Conservation (phyloP, 2,113 vertebrate species). For the Gobius niger region DNA sequence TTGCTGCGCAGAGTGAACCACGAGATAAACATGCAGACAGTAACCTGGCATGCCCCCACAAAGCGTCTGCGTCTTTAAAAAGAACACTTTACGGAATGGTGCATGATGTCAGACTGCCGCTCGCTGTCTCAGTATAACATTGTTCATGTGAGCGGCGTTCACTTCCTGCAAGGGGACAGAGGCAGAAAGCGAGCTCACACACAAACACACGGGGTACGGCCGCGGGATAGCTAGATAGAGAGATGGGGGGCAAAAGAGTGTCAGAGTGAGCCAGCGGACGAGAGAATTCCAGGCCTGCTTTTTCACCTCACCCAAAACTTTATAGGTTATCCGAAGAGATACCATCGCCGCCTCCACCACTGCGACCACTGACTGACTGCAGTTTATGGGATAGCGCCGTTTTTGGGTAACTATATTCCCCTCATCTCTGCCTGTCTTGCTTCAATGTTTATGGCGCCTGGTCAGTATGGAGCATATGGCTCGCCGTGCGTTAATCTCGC, state of each 20-base stretch:
- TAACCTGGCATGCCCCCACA: slow-evolving; percentile 24
- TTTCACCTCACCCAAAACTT: slow-evolving; percentile 68
- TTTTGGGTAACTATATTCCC: slow-evolving; percentile 69
- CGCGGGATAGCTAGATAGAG: slow-evolving; percentile 42
- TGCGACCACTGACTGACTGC: slow-evolving; percentile 46
- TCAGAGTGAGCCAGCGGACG: slow-evolving; percentile 64
- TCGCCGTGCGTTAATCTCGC: slow-evolving; percentile 57
- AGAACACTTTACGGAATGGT: slow-evolving; percentile 61
- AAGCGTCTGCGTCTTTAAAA: slow-evolving; percentile 80
- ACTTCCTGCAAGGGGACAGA: slow-evolving; percentile 79
- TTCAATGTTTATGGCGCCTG: slow-evolving; percentile 46
- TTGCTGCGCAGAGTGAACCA: slow-evolving; percentile 23
- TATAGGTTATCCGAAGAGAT: slow-evolving; percentile 50
- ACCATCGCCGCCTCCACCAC: slow-evolving; percentile 48
- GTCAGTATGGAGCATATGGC: slow-evolving; percentile 70
- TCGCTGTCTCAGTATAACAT: slow-evolving; percentile 62
- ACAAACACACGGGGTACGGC: slow-evolving; percentile 34
- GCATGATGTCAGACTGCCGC: slow-evolving; percentile 77
- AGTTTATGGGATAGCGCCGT: slow-evolving; percentile 70
- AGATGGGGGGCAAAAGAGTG: slow-evolving; percentile 36
- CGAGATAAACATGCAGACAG: slow-evolving; percentile 17
- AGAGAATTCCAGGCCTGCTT: slow-evolving; percentile 58
- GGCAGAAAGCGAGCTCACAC: slow-evolving; percentile 47
- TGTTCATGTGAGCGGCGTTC: slow-evolving; percentile 76
- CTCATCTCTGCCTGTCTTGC: slow-evolving; percentile 11